Conservation (phyloP, 2,113 vertebrate species). For the Trochalopteron elliotii region DNA sequence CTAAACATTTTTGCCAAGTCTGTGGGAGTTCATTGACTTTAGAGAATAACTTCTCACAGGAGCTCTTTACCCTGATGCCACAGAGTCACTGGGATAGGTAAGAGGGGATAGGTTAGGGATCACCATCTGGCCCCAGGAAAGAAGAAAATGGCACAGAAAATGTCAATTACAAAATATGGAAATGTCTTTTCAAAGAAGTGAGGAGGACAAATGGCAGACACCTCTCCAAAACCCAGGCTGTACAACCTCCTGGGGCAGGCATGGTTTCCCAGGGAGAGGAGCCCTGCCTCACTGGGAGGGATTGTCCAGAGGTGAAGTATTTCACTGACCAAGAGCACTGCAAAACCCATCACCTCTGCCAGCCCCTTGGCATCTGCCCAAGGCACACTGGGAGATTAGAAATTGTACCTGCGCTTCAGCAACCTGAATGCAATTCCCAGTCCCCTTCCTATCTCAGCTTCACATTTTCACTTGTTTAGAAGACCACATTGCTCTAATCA, state of each 20-base stretch:
- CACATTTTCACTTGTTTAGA: neutral
- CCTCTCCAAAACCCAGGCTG: neutral
- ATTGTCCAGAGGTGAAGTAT: neutral
- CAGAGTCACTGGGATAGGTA: neutral
- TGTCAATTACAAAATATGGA: neutral
- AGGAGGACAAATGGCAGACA: neutral
- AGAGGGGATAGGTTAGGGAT: neutral
- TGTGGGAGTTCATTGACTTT: neutral
- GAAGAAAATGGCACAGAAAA: neutral
- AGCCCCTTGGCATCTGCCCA: neutral
- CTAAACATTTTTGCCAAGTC: neutral
- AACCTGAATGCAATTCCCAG: neutral
- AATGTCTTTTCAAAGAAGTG: neutral
- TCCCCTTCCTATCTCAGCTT: neutral
- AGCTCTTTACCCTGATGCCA: neutral
- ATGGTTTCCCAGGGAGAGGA: neutral
- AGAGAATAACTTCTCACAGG: neutral
- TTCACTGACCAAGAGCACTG: neutral
- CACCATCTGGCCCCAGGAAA: neutral
- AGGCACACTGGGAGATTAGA: neutral
- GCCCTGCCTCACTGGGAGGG: accelerated
- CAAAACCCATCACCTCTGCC: neutral
- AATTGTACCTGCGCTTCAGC: neutral
- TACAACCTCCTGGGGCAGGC: neutral
- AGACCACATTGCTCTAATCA: no score